phyloP scores from a whole-genome alignment of 2,113 vertebrate genomes.

The Pavo muticus region DNA sequence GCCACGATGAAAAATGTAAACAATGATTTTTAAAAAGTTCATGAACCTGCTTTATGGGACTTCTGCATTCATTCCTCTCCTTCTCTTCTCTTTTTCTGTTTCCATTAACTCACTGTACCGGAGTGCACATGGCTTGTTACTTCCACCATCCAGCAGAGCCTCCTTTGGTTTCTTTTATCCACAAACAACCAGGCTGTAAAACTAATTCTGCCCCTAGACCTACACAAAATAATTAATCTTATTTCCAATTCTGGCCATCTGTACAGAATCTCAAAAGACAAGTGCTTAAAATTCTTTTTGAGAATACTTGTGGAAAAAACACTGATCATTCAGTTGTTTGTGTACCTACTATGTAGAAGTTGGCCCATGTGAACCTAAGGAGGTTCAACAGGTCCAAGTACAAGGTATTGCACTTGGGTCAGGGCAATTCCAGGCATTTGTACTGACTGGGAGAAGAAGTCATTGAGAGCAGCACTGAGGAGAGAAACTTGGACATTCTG shows the following conservation, averaged over 20 bases:
- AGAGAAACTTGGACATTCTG: not conserved
- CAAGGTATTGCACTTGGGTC: not conserved
- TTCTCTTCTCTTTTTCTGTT: not conserved
- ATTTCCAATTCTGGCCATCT: constrained; percentile 59
- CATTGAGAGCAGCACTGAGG: not conserved
- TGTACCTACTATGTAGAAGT: not conserved
- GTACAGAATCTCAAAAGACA: constrained; percentile 54
- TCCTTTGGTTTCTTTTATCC: constrained; percentile 16
- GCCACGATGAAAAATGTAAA: not conserved
- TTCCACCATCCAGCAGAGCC: not conserved
- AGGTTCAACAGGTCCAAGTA: not conserved
- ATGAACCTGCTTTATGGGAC: not conserved
- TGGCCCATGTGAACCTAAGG: not conserved
- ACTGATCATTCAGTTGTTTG: constrained; percentile 49
- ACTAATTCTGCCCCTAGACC: constrained; percentile 7
- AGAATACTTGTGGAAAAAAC: constrained; percentile 61
- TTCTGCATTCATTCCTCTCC: not conserved
- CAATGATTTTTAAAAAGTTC: not conserved
- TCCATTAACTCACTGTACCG: not conserved
- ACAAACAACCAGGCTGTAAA: not conserved
- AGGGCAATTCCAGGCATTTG: not conserved
- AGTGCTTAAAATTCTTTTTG: constrained; percentile 56
- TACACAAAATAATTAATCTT: constrained; percentile 52
- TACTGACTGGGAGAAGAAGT: not conserved
- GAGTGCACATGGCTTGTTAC: not conserved